Evolutionary conservation across 2,113 vertebrate genomes (phyloP).

Genomic region (Peucedramus taeniatus): DNA sequence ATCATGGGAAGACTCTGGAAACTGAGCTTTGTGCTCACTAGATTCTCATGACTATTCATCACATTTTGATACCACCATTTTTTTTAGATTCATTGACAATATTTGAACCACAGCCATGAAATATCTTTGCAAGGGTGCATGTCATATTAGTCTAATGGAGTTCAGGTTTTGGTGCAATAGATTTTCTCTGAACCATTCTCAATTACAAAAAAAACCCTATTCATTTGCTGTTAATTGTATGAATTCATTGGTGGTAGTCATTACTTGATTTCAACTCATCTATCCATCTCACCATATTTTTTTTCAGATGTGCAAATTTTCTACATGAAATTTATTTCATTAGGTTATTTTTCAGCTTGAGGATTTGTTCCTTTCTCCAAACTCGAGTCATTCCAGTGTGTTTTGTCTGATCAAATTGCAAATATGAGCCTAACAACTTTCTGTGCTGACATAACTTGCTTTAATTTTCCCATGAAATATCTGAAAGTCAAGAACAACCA

Average conservation of each 20-base stretch:
- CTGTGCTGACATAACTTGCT: not conserved
- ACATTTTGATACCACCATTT: not conserved
- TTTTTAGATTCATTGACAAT: not conserved
- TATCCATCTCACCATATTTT: not conserved
- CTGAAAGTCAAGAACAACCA: not conserved
- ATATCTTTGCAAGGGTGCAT: not conserved
- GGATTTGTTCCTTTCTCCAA: not conserved
- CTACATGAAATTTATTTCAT: not conserved
- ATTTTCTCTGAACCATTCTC: not conserved
- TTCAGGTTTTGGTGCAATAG: not conserved
- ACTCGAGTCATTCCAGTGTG: not conserved
- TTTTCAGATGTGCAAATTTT: not conserved
- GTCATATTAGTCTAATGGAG: not conserved
- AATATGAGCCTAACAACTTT: not conserved
- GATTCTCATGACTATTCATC: not conserved
- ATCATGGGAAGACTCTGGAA: not conserved
- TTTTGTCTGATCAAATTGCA: not conserved
- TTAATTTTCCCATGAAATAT: not conserved
- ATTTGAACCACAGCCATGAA: not conserved
- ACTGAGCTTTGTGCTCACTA: not conserved
- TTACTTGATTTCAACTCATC: not conserved
- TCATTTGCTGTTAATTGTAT: not conserved
- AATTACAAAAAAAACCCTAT: not conserved
- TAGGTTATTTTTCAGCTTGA: not conserved
- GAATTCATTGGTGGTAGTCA: not conserved